A percentile compares a stretch with the other conserved stretches of the same genome.
phyloP scores from a whole-genome alignment of 2,113 vertebrate genomes.

The Ptilonorhynchus violaceus region DNA sequence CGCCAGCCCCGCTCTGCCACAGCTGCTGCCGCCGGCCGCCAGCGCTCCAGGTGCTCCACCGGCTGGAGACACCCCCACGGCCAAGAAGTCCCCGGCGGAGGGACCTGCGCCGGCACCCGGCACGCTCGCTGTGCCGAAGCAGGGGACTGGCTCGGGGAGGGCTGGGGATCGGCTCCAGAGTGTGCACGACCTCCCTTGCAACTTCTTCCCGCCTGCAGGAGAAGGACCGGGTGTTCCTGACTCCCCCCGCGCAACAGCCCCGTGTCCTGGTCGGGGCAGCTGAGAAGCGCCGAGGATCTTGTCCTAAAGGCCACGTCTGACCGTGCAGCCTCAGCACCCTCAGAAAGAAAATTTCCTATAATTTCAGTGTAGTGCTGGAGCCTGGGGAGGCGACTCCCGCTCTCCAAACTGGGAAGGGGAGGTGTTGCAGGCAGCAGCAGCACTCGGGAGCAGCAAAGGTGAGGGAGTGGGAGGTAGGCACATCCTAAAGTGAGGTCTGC shows the following conservation, averaged over 20 bases:
- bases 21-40: not conserved
- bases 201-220: not conserved
- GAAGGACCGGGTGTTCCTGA: fast-evolving
- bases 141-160: not conserved
- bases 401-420: fast-evolving
- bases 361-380: not conserved
- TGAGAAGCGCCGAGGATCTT: fast-evolving
- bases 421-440: not conserved
- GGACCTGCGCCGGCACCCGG: not conserved
- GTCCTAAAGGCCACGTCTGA: fast-evolving
- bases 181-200: too few species aligned
- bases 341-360: not conserved
- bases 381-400: not conserved
- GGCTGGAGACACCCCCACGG: not conserved
- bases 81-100: not conserved
- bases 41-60: not conserved
- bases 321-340: not conserved
- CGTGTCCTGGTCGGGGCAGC: fast-evolving
- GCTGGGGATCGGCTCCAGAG: not conserved
- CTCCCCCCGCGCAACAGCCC: fast-evolving
- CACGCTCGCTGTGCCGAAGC: not conserved
- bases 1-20: not conserved
- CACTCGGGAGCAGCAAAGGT: too few species aligned
- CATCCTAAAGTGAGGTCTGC: not conserved
- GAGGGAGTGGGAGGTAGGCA: not conserved